Evolutionary conservation across 2,888 invertebrate species (phyloP), one percentile per base, ranked within the genome.

Genomic region (Parnassius glacialis): DNA sequence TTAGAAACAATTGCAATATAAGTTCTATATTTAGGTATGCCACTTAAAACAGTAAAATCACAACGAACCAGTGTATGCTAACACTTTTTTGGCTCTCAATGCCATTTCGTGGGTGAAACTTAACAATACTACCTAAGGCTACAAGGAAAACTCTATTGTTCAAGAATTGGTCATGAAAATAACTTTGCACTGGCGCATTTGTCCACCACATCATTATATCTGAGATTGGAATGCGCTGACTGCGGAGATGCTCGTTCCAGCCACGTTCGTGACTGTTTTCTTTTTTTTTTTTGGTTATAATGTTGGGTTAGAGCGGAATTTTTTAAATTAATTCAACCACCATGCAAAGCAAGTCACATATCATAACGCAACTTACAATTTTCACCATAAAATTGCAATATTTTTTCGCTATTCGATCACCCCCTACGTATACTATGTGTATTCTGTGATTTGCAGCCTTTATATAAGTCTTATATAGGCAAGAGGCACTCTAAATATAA

Each of bases 401-500:
- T 78, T 84, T 79, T 84, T 79, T 81, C 74, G 79, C 86, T 88
- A 87, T 52, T 71, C 73, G 72, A 74, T 79, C 75, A 75, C 85
- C 78, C 78, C 83, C 92, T 92, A 92, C 90, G 85, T 87, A 90
- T 83, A 86, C 87, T 88, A 87, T 86, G 84, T 87, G 85, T 88
- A 87, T 85, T 90, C 85, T 85, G 92, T 92, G 92, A 88, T 88
- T 90, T 86, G 92, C 92, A 92, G 92, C 92, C 92, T 92, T 92
- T 90, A 88, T 87, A 89, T 90, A 90, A 92, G 92, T 92, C 92
- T 92, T 92, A 87, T 90, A 90, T 83, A 92, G 92, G 92, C 92
- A 92, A 92, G 92, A 93, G 93, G 93, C 93, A 93, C 93, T 93
- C 93, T 92, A 92, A 92, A 92, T 92, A 92, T 92, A 93, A 92